phyloP scores from a whole-genome alignment of 1,140 invertebrate genomes.

The Acarapis woodi region DNA sequence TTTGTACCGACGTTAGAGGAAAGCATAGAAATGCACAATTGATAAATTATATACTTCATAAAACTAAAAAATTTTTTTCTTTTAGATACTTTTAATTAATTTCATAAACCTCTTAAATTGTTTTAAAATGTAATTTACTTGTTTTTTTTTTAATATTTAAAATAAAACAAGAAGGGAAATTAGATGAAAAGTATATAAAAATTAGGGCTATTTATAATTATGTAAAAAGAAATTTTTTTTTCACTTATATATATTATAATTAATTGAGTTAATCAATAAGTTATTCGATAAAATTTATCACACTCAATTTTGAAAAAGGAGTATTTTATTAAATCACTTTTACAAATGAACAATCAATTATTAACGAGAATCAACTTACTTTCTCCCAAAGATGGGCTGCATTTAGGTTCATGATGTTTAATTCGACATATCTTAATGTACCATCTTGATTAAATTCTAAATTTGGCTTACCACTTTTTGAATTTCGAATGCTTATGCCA shows the following conservation, averaged over 20 bases:
- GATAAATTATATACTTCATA: too few relatives aligned
- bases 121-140: too few relatives aligned
- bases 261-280: conserved; percentile 3
- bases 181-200: background rate
- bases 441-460: conserved; percentile 66
- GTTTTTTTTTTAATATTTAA: too few relatives aligned
- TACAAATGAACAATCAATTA: background rate
- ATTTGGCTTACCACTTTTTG: conserved; percentile 30
- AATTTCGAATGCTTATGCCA: conserved; percentile 11
- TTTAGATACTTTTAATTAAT: too few relatives aligned
- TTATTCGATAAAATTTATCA: too few relatives aligned
- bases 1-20: too few relatives aligned
- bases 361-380: conserved; percentile 22
- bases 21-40: too few relatives aligned
- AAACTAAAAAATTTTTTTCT: too few relatives aligned
- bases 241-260: too few relatives aligned
- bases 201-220: background rate
- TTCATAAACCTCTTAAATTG: too few relatives aligned
- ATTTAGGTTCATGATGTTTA: conserved; percentile 70
- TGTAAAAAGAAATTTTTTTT: background rate
- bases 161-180: too few relatives aligned
- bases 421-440: conserved; percentile 46
- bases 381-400: conserved; percentile 56
- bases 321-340: background rate
- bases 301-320: background rate